These are phyloP conservation scores for Fragum sueziense DNA, from an alignment of 2,888 invertebrate genomes.

Conservation along the genomic window DNA sequence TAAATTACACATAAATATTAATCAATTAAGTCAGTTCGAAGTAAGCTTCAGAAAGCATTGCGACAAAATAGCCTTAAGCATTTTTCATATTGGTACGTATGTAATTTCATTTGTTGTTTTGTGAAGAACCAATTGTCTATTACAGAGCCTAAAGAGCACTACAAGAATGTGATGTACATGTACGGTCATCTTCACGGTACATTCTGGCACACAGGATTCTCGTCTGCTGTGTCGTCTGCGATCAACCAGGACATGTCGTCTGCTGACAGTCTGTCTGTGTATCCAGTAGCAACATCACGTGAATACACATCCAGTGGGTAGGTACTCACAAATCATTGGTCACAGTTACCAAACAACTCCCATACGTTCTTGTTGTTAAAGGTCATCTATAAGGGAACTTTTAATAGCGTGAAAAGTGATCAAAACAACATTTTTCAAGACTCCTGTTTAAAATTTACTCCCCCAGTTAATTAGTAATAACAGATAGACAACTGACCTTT, in stretches of 20 bases:
- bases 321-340: too few relatives aligned
- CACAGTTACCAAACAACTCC: too few relatives aligned
- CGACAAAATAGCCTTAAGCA: too few relatives aligned
- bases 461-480: too few relatives aligned
- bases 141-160: constrained; percentile 12
- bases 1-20: too few relatives aligned
- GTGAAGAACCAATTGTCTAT: not conserved
- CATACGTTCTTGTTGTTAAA: not conserved
- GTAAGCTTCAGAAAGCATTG: too few relatives aligned
- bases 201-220: not conserved
- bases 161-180: constrained; percentile 10
- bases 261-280: not conserved
- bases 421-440: too few relatives aligned
- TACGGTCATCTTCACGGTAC: not conserved
- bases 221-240: constrained; percentile 1
- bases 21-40: too few relatives aligned
- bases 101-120: not conserved
- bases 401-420: not conserved
- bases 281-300: not conserved
- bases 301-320: constrained; percentile 5
- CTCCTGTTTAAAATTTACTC: too few relatives aligned
- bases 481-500: not conserved
- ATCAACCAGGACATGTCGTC: constrained; percentile 7
- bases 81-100: too few relatives aligned
- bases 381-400: not conserved